phyloP scores from a whole-genome alignment of 2,888 invertebrate genomes.

The Leptopilina myrica region DNA sequence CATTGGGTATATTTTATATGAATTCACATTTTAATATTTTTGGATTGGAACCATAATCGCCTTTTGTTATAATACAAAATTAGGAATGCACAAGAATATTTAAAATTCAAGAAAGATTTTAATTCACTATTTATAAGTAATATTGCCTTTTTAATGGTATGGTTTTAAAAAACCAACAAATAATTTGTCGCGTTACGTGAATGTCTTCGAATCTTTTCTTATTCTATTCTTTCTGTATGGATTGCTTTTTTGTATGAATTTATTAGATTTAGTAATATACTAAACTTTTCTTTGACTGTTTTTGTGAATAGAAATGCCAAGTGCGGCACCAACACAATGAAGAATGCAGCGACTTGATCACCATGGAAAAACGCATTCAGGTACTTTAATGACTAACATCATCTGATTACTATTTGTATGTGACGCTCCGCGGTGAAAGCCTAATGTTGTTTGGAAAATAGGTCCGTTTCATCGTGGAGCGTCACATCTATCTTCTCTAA shows the following conservation, averaged over 20 bases:
- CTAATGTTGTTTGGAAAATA: no score
- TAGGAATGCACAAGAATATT: no score
- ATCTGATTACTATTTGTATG: slow-evolving; percentile 37
- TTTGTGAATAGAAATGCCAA: slow-evolving; percentile 86
- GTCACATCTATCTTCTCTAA: no score
- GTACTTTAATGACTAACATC: slow-evolving; percentile 73
- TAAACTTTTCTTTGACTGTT: slow-evolving; percentile 71
- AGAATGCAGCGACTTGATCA: slow-evolving; percentile 94
- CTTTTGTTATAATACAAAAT: no score
- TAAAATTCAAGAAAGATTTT: no score
- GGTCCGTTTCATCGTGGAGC: no score
- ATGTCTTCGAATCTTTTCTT: slow-evolving; percentile 40
- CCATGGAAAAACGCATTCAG: slow-evolving; percentile 94
- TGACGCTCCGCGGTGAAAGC: no score
- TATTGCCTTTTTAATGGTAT: background rate
- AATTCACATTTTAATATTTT: no score
- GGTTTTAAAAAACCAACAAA: background rate
- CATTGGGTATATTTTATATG: no score
- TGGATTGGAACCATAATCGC: no score
- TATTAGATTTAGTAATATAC: background rate
- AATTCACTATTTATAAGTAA: no score
- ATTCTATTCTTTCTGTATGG: background rate
- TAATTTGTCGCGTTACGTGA: slow-evolving; percentile 44
- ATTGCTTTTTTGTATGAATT: slow-evolving; percentile 32
- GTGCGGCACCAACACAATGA: slow-evolving; percentile 95